Evolutionary conservation across 2,797 vertebrate genomes (phyloP).

Genomic region (Semotilus atromaculatus): DNA sequence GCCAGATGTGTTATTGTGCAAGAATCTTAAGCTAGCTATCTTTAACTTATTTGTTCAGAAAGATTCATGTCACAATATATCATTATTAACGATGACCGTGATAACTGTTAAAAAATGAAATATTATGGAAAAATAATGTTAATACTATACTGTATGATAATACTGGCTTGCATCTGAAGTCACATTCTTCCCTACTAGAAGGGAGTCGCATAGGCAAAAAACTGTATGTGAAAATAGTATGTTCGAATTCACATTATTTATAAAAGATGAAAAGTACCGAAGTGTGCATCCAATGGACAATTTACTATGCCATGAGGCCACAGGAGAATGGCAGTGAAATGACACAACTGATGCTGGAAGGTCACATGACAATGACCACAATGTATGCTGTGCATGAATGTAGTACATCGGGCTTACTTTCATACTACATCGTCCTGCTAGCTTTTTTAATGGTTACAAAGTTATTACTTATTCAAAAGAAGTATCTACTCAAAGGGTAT

Average conservation of each 20-base stretch:
- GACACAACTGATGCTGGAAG: background rate
- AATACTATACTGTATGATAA: background rate
- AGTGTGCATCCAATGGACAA: background rate
- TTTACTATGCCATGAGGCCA: background rate
- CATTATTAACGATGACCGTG: background rate
- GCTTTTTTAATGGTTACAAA: no score
- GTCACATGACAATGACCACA: background rate
- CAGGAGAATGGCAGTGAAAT: background rate
- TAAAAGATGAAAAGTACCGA: background rate
- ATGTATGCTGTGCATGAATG: background rate
- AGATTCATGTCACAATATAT: background rate
- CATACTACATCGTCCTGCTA: background rate
- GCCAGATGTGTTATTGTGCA: constrained; percentile 8
- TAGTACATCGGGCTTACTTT: background rate
- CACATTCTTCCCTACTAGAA: background rate
- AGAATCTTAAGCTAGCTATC: background rate
- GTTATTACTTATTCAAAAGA: background rate
- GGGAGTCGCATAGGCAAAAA: background rate
- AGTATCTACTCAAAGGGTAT: background rate
- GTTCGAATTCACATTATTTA: background rate
- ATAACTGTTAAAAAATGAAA: background rate
- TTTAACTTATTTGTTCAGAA: background rate
- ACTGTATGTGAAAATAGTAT: background rate
- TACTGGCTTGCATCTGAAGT: background rate
- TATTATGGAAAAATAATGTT: background rate